Conservation (phyloP, 2,888 invertebrate genomes). For the Melitaea athalia region DNA sequence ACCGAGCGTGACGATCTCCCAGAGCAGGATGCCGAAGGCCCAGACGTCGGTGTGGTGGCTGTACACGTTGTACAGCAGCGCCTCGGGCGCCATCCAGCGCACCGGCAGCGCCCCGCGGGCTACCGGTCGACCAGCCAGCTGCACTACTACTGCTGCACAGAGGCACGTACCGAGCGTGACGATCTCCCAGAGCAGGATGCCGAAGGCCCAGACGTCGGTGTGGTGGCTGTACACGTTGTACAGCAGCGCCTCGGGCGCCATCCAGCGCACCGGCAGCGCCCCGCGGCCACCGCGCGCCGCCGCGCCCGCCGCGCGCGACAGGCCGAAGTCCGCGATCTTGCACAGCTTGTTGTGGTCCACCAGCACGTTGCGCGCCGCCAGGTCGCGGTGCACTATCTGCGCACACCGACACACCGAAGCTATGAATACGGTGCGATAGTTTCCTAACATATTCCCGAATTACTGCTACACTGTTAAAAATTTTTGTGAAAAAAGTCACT, state of each 20-base stretch:
- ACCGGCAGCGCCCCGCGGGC: slow-evolving; percentile 85
- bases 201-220: slow-evolving; percentile 94
- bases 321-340: slow-evolving; percentile 94
- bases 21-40: too few species aligned
- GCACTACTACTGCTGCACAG: too few species aligned
- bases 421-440: too few species aligned
- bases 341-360: slow-evolving; percentile 93
- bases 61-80: too few species aligned
- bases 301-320: slow-evolving; percentile 85
- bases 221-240: slow-evolving; percentile 91
- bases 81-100: slow-evolving; percentile 94
- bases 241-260: slow-evolving; percentile 92
- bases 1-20: too few species aligned
- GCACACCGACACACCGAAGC: too few species aligned
- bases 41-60: too few species aligned
- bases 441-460: too few species aligned
- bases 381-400: slow-evolving; percentile 92
- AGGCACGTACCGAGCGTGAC: slow-evolving; percentile 86
- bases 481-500: too few species aligned
- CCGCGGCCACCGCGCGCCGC: slow-evolving; percentile 73
- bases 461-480: too few species aligned
- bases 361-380: slow-evolving; percentile 91
- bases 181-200: slow-evolving; percentile 93
- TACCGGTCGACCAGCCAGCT: too few species aligned
- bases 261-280: slow-evolving; percentile 89